Evolutionary conservation across 2,113 vertebrate genomes (phyloP).

Genomic region (Ageneiosus marmoratus): DNA sequence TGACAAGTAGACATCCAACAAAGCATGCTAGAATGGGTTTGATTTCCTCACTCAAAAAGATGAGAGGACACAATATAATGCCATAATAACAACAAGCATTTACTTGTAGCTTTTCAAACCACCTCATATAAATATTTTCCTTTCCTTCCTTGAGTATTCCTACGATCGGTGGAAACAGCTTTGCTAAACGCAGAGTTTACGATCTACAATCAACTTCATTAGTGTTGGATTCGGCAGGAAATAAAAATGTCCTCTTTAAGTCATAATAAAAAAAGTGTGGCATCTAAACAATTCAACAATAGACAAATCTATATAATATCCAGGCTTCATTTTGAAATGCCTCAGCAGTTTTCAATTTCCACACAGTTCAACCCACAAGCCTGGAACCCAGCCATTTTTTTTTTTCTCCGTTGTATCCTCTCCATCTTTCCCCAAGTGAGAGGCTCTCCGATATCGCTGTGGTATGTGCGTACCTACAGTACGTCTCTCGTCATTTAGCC

Average conservation of each 20-base stretch:
- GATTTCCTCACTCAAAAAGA: too few species aligned
- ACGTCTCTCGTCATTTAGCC: constrained; percentile 54
- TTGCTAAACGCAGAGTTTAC: not conserved
- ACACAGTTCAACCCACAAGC: constrained; percentile 35
- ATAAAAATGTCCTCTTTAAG: not conserved
- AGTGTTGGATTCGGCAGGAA: not conserved
- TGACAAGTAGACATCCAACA: constrained; percentile 19
- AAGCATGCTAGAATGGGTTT: constrained; percentile 14
- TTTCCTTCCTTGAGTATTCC: not conserved
- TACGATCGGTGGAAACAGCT: not conserved
- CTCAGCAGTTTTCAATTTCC: constrained; percentile 54
- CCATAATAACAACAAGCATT: too few species aligned
- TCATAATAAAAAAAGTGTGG: not conserved
- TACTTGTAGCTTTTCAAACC: too few species aligned
- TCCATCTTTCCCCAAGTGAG: constrained; percentile 20
- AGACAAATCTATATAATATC: constrained; percentile 34
- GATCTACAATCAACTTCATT: not conserved
- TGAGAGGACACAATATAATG: too few species aligned
- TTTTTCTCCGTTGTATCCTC: constrained; percentile 21
- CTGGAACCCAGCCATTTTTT: constrained; percentile 42
- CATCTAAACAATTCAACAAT: constrained; percentile 22
- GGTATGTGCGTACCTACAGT: constrained; percentile 30
- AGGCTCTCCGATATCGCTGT: constrained; percentile 35
- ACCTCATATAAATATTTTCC: too few species aligned
- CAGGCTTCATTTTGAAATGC: constrained; percentile 50